phyloP scores from a whole-genome alignment of 2,888 invertebrate species.

The Arge pagana region DNA sequence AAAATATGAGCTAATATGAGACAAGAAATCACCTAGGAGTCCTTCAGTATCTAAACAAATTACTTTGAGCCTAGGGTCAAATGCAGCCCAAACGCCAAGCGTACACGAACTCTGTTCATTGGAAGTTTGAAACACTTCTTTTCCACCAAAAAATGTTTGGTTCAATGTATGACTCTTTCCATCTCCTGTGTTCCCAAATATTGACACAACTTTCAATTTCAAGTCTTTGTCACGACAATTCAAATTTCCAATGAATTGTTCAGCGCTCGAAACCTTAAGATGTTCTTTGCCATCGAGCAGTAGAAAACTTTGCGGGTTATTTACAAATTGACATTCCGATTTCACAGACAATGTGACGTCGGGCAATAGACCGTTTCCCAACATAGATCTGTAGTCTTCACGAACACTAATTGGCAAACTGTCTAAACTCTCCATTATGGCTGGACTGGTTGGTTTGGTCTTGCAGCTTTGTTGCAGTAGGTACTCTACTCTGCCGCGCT shows the following conservation, averaged over 20 bases:
- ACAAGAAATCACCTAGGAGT: slow-evolving; percentile 64
- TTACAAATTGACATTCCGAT: slow-evolving; percentile 22
- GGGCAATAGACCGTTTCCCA: slow-evolving; percentile 31
- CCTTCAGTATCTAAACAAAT: slow-evolving; percentile 82
- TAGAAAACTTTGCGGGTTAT: slow-evolving; percentile 59
- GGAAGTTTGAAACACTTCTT: slow-evolving; percentile 68
- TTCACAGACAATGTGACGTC: slow-evolving; percentile 25
- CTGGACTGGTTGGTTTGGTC: slow-evolving; percentile 40
- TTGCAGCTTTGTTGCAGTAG: slow-evolving; percentile 31
- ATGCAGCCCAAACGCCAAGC: slow-evolving; percentile 78
- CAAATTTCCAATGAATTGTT: slow-evolving; percentile 61
- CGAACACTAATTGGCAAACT: slow-evolving; percentile 34
- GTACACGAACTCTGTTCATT: slow-evolving; percentile 74
- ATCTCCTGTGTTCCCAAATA: slow-evolving; percentile 84
- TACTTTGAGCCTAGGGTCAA: slow-evolving; percentile 67
- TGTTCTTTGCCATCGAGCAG: slow-evolving; percentile 68
- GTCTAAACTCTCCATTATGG: slow-evolving; percentile 54
- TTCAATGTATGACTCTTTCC: slow-evolving; percentile 83
- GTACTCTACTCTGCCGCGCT: slow-evolving; percentile 22
- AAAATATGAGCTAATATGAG: slow-evolving; percentile 45
- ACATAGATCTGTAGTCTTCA: slow-evolving; percentile 24
- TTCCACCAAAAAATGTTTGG: slow-evolving; percentile 66
- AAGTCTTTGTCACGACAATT: slow-evolving; percentile 58
- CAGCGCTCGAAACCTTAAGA: slow-evolving; percentile 63
- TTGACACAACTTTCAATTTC: slow-evolving; percentile 78